phyloP scores from a whole-genome alignment of 1,140 invertebrate genomes.

The Drosophila persimilis region DNA sequence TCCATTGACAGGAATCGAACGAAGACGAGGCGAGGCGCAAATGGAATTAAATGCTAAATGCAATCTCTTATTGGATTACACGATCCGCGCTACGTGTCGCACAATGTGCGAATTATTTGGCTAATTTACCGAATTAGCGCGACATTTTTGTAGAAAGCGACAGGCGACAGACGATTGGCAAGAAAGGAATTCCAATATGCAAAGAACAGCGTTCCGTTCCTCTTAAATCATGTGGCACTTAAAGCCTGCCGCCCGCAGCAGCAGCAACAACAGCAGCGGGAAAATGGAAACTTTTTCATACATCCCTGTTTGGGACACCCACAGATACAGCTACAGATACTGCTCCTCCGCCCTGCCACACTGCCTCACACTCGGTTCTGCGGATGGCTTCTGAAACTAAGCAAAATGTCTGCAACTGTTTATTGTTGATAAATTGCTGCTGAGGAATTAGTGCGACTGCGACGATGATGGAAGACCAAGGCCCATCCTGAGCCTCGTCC shows the following conservation, averaged over 20 bases:
- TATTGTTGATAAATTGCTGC: conserved; percentile 81
- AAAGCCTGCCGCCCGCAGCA: conserved; percentile 65
- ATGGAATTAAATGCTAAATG: conserved; percentile 79
- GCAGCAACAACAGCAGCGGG: conserved; percentile 36
- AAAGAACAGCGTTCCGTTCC: conserved; percentile 2
- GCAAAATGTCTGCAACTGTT: conserved; percentile 80
- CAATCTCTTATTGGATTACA: conserved; percentile 78
- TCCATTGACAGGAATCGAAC: conserved; percentile 5
- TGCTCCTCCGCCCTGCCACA: neutral
- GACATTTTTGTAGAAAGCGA: conserved; percentile 17
- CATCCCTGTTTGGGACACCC: conserved; percentile 75
- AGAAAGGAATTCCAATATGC: conserved; percentile 47
- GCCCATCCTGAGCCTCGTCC: conserved; percentile 48
- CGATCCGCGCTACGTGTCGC: conserved; percentile 30
- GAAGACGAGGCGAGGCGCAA: conserved; percentile 62
- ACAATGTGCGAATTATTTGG: conserved; percentile 76
- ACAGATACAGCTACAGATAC: conserved; percentile 21
- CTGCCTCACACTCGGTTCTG: neutral
- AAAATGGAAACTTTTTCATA: conserved; percentile 62
- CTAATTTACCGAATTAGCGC: conserved; percentile 70
- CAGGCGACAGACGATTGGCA: conserved; percentile 13
- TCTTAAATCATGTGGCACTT: conserved; percentile 47
- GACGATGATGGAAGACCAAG: conserved; percentile 75
- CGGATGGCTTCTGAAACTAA: conserved; percentile 38
- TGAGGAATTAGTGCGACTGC: conserved; percentile 77